Conservation (phyloP, 2,113 vertebrate genomes). For the Nibea albiflora region DNA sequence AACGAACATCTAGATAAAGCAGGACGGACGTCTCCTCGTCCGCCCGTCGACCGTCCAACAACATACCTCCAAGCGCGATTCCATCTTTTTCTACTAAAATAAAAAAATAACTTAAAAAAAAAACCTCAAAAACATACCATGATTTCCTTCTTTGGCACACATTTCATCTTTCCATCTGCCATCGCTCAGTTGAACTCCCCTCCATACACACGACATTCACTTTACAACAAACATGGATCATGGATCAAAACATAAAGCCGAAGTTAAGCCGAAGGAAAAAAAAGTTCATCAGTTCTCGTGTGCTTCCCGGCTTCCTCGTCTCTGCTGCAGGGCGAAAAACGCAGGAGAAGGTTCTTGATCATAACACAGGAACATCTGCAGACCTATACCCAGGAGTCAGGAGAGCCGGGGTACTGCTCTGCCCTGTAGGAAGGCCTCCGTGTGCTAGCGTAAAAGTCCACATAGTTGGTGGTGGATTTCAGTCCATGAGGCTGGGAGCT, state of each 20-base stretch:
- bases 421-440: slow-evolving; percentile 93
- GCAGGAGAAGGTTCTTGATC: neutral
- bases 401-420: slow-evolving; percentile 97
- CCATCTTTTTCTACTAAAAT: slow-evolving; percentile 68
- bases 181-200: slow-evolving; percentile 61
- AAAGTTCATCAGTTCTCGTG: slow-evolving; percentile 42
- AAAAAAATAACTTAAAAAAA: slow-evolving; percentile 55
- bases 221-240: slow-evolving; percentile 67
- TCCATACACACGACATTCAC: slow-evolving; percentile 67
- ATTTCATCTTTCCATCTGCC: slow-evolving; percentile 85
- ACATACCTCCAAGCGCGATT: slow-evolving; percentile 63
- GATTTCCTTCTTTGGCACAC: slow-evolving; percentile 89
- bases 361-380: slow-evolving; percentile 8
- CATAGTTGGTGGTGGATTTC: slow-evolving; percentile 94
- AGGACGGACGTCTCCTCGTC: slow-evolving; percentile 54
- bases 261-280: slow-evolving; percentile 66
- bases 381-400: slow-evolving; percentile 96
- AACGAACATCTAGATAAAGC: slow-evolving; percentile 89
- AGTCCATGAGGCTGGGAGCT: slow-evolving; percentile 89
- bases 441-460: slow-evolving; percentile 98
- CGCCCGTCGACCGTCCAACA: slow-evolving; percentile 2
- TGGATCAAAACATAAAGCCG: slow-evolving; percentile 66
- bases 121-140: slow-evolving; percentile 79
- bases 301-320: slow-evolving; percentile 3
- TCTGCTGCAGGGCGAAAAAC: slow-evolving; percentile 18